Conservation (phyloP, 2,888 invertebrate species). For the Drosophila formosana region DNA sequence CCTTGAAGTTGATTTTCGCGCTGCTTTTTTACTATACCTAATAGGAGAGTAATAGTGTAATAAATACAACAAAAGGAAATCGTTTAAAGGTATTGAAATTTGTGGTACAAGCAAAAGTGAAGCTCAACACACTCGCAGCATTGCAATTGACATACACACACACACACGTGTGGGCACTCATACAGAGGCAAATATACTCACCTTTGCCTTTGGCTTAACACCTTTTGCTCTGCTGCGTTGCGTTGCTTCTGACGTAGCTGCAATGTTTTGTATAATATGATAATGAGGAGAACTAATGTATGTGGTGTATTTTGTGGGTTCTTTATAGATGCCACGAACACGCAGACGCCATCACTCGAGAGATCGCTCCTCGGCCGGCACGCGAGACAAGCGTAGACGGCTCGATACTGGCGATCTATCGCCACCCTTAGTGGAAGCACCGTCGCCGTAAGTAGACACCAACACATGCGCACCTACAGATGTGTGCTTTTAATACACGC, state of each 20-base stretch:
- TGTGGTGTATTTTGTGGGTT: background rate
- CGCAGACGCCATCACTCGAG: slow-evolving; percentile 92
- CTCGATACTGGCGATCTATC: slow-evolving; percentile 87
- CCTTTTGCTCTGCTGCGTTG: slow-evolving; percentile 21
- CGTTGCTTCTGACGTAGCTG: slow-evolving; percentile 37
- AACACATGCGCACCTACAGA: slow-evolving; percentile 1
- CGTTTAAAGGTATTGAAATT: slow-evolving; percentile 60
- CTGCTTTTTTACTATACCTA: slow-evolving; percentile 17
- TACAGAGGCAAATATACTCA: slow-evolving; percentile 53
- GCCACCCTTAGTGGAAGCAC: slow-evolving; percentile 76
- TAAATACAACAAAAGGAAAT: background rate
- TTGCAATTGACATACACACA: slow-evolving; percentile 54
- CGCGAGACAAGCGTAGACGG: slow-evolving; percentile 89
- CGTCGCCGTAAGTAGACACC: slow-evolving; percentile 83
- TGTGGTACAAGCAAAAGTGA: slow-evolving; percentile 42
- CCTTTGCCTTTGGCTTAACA: slow-evolving; percentile 46
- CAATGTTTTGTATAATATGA: slow-evolving; percentile 5
- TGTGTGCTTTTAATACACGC: slow-evolving; percentile 1
- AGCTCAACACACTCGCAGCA: slow-evolving; percentile 36
- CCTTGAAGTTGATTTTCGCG: slow-evolving; percentile 74
- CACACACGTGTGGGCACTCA: slow-evolving; percentile 10
- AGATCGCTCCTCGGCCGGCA: slow-evolving; percentile 86
- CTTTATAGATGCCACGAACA: slow-evolving; percentile 91
- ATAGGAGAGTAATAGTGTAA: slow-evolving; percentile 22
- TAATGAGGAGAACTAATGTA: background rate